Evolutionary conservation across 2,888 invertebrate species (phyloP).

Genomic region (Nowickia ferox): DNA sequence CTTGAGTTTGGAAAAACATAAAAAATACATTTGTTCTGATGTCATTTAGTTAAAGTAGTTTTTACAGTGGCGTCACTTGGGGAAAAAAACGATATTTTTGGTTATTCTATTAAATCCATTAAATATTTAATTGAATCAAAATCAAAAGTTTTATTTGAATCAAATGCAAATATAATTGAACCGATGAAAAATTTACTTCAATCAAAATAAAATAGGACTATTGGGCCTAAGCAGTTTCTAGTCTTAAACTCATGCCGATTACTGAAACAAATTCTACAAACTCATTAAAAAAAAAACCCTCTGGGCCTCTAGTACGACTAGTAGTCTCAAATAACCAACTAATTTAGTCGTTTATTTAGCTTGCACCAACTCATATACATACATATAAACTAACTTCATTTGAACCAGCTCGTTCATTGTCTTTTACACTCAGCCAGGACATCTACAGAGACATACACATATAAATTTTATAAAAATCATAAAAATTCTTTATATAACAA

Average conservation of each 20-base stretch:
- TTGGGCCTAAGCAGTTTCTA: too few relatives aligned
- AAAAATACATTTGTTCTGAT: neutral
- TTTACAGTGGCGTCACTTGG: neutral
- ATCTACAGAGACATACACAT: neutral
- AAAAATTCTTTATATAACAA: constrained; percentile 12
- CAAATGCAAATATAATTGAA: too few relatives aligned
- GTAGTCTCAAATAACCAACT: neutral
- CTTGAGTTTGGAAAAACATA: constrained; percentile 19
- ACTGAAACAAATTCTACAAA: neutral
- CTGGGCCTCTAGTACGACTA: neutral
- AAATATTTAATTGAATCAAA: too few relatives aligned
- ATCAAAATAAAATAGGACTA: too few relatives aligned
- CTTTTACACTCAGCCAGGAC: constrained; percentile 10
- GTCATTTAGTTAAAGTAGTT: constrained; percentile 29
- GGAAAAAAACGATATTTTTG: neutral
- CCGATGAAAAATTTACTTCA: too few relatives aligned
- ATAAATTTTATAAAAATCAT: neutral
- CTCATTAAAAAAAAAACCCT: neutral
- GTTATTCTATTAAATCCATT: too few relatives aligned
- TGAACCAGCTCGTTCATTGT: constrained; percentile 21
- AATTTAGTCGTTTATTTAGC: neutral
- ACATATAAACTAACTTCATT: constrained; percentile 15
- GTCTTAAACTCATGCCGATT: too few relatives aligned
- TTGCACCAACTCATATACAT: constrained; percentile 12
- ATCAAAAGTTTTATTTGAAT: too few relatives aligned